Evolutionary conservation across 2,797 vertebrate species (phyloP), one percentile per base, ranked within the genome.

Genomic region (Carcharodon carcharias): DNA sequence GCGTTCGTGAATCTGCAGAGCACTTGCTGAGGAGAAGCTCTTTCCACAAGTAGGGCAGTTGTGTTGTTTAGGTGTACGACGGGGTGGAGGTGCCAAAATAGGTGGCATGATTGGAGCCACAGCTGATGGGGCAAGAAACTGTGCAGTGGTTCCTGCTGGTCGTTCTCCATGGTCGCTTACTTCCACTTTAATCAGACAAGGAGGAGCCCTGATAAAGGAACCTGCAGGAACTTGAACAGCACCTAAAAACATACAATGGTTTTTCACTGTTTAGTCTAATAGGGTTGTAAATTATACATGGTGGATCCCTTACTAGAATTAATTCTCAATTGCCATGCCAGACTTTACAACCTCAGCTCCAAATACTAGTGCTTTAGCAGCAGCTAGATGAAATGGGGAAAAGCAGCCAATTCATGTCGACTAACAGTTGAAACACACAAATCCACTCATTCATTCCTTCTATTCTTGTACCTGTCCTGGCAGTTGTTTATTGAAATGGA

Each of bases 1-100:
- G 67, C 99, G 98, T 97, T 99, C 99, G 0, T 99, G 99, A 96
- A 99, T 99, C 98, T 99, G 99, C 96, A 99, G 98, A 50, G 99
- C 99, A 0, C 99, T 99, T 96, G 99, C 99, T 0, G 99, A 99
- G 0, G 99, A 99, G 97, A 99, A 99, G 98, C 99, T 99, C 98
- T 99, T 99, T 87, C 98, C 98, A 45, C 99, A 99, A 0, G 96
- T 97, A 0, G 98, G 98, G 96, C 99, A 99, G 96, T 98, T 97
- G 40, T 99, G 99, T 96, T 99, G 99, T 96, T 99, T 99, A 97
- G 98, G 97, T 0, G 99, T 98, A 56, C 99, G 98, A 31, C 99
- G 98, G 3, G 98, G 97, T 0, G 98, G 98, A 14, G 98, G 96
- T 3, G 97, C 97, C 0, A 98, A 96, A 56, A 98, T 96, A 35